These are phyloP conservation scores for Onychomys arenicola DNA, from an alignment of 2,797 vertebrate genomes.

Conservation along the genomic window DNA sequence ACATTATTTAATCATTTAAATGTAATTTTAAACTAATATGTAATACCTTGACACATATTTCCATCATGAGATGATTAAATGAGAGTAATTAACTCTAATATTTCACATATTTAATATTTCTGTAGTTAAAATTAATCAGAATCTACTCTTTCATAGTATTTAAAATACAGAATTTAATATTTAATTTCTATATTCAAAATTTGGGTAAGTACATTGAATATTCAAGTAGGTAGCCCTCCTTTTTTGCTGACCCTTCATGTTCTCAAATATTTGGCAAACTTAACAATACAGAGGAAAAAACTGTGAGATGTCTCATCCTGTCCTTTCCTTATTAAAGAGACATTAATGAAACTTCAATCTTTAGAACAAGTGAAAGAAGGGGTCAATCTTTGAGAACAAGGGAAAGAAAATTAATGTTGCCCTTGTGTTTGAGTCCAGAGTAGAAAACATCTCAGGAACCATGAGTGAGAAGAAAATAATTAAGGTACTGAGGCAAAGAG, in stretches of 20 bases:
- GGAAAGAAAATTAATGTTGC: neutral
- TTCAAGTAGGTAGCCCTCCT: neutral
- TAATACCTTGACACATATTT: neutral
- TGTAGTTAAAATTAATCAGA: neutral
- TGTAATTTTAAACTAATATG: neutral
- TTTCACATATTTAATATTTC: neutral
- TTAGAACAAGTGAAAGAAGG: slow-evolving; percentile 17
- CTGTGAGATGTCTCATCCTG: neutral
- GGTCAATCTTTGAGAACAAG: slow-evolving; percentile 32
- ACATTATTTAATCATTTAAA: neutral
- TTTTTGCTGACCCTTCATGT: neutral
- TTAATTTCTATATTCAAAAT: slow-evolving; percentile 49
- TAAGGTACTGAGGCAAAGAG: neutral
- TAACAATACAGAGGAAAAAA: neutral
- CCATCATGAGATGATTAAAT: neutral
- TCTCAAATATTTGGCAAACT: neutral
- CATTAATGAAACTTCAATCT: neutral
- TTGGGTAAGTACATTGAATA: neutral
- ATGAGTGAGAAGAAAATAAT: neutral
- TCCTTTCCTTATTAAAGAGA: neutral
- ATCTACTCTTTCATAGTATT: neutral
- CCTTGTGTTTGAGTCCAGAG: slow-evolving; percentile 17
- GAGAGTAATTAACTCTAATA: neutral
- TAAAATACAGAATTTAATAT: neutral
- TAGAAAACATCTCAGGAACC: slow-evolving; percentile 2